Evolutionary conservation across 2,888 invertebrate species (phyloP).

Genomic region (Urechis unicinctus): DNA sequence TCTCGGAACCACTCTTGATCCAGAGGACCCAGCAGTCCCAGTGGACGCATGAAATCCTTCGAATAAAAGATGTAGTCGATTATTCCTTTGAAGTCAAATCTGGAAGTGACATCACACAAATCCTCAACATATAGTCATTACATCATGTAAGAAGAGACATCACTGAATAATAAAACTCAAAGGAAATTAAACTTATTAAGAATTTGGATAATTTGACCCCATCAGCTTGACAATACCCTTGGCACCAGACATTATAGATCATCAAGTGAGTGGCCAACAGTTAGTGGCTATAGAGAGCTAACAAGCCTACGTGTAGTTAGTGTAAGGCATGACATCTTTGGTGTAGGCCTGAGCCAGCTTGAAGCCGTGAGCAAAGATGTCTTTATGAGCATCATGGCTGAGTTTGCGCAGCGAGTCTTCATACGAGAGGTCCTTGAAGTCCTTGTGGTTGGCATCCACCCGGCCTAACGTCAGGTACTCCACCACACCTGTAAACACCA

Average conservation of each 20-base stretch:
- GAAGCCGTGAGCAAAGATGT: slow-evolving; percentile 83
- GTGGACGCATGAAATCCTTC: slow-evolving; percentile 87
- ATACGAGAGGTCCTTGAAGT: slow-evolving; percentile 93
- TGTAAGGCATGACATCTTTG: slow-evolving; percentile 90
- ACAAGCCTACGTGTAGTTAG: slow-evolving; percentile 86
- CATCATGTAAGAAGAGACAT: no score
- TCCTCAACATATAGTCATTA: background rate
- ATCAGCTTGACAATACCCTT: no score
- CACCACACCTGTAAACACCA: slow-evolving; percentile 68
- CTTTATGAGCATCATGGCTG: slow-evolving; percentile 52
- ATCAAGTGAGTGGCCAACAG: background rate
- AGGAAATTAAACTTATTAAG: no score
- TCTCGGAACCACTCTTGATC: slow-evolving; percentile 72
- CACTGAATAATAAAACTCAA: no score
- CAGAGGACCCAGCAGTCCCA: slow-evolving; percentile 89
- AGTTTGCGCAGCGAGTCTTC: slow-evolving; percentile 84
- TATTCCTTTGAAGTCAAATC: slow-evolving; percentile 74
- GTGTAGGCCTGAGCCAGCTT: slow-evolving; percentile 91
- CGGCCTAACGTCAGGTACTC: slow-evolving; percentile 89
- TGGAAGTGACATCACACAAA: background rate
- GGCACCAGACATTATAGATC: background rate
- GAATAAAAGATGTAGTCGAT: slow-evolving; percentile 99
- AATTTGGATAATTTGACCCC: background rate
- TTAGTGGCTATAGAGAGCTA: background rate
- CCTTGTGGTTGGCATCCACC: slow-evolving; percentile 84